A percentile compares a stretch with the other conserved stretches of the same genome.
These are phyloP conservation scores for Meloe dianella DNA, from an alignment of 2,888 invertebrate species.

Conservation along the genomic window DNA sequence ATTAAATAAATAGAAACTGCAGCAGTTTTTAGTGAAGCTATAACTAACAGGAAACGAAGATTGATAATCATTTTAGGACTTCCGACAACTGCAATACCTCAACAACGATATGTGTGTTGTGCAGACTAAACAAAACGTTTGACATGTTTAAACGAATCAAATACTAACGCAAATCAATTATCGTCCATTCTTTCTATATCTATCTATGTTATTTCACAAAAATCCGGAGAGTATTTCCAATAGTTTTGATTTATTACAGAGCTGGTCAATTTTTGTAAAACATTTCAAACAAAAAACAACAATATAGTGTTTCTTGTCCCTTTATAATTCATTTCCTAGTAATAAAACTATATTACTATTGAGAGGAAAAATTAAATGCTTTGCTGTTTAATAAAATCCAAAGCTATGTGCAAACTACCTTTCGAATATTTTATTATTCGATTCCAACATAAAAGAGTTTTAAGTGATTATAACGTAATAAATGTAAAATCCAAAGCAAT, in stretches of 20 bases:
- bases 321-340: background rate
- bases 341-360: background rate
- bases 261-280: background rate
- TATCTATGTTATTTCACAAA: too few relatives aligned
- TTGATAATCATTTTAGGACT: background rate
- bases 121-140: background rate
- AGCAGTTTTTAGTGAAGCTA: background rate
- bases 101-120: slow-evolving; percentile 5
- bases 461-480: background rate
- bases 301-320: background rate
- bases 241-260: background rate
- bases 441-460: background rate
- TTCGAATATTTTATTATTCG: background rate
- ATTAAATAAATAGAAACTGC: too few relatives aligned
- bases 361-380: background rate
- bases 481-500: background rate
- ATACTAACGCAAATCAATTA: background rate
- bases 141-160: background rate
- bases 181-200: background rate
- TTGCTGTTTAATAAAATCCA: background rate
- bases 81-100: background rate
- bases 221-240: background rate
- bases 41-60: background rate
- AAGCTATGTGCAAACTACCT: background rate
- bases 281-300: too few relatives aligned